Evolutionary conservation across 2,113 vertebrate species (phyloP).

Genomic region (Colinus virginianus): DNA sequence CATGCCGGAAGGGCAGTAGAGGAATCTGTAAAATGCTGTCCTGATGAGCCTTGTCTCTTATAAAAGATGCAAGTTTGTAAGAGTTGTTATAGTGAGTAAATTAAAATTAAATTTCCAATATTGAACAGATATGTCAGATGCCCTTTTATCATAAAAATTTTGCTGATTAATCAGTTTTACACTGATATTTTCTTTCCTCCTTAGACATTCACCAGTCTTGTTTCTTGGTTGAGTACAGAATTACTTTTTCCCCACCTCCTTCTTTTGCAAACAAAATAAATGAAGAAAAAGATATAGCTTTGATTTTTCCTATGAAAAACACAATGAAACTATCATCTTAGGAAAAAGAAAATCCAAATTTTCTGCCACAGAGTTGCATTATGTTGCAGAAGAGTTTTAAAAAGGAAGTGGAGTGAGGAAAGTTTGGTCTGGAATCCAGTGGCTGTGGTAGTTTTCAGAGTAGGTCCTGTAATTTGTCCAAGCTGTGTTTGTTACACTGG

Average conservation of each 20-base stretch:
- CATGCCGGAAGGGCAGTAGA: not conserved
- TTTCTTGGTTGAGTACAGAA: not conserved
- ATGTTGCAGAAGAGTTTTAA: not conserved
- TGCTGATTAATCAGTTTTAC: slow-evolving; percentile 35
- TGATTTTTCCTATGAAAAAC: not conserved
- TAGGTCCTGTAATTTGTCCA: not conserved
- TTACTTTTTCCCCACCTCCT: not conserved
- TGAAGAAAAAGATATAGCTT: not conserved
- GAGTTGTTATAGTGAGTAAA: slow-evolving; percentile 46
- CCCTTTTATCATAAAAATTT: slow-evolving; percentile 40
- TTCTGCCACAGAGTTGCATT: not conserved
- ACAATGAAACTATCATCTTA: not conserved
- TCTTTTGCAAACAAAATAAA: not conserved
- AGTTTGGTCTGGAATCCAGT: not conserved
- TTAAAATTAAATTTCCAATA: slow-evolving; percentile 64
- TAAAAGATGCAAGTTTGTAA: slow-evolving; percentile 64
- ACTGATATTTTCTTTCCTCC: not conserved
- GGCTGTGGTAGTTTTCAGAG: not conserved
- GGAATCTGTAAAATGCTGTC: slow-evolving; percentile 27
- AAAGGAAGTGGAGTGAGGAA: not conserved
- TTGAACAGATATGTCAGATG: slow-evolving; percentile 66
- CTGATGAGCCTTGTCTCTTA: slow-evolving; percentile 63
- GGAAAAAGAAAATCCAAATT: not conserved
- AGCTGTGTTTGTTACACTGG: not conserved
- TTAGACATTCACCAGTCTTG: not conserved